Base-by-base conservation (phyloP, 2,888 invertebrate species). In the Pseudococcus viburni region DNA sequence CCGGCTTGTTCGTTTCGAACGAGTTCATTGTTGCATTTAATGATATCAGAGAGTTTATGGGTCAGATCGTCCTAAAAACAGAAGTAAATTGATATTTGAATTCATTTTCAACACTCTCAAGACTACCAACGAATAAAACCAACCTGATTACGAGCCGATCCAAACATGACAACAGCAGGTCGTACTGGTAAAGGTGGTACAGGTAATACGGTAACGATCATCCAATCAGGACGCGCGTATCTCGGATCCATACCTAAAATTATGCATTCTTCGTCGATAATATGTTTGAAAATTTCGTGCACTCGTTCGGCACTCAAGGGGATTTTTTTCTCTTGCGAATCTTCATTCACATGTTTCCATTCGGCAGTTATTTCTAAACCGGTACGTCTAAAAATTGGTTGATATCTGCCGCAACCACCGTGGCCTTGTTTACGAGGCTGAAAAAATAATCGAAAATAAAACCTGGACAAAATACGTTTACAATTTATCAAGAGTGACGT, bases 291-390 rank as follows among this genome's bases (percentile, higher is more conserved):
- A 90, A 99, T 98, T 93, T 99, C 99, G 94, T 97, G 96, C 1
- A 99, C 99, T 90, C 98, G 93, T 92, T 99, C 99, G 1, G 99
- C 99, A 8, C 97, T 96, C 9, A 99, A 93, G 0, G 94, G 93
- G 22, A 98, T 98, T 92, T 99, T 99, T 91, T 97, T 96, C 91
- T 99, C 98, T 92, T 99, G 99, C 8, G 98, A 96, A 91, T 99
- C 99, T 93, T 99, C 99, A 92, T 99, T 99, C 0, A 97, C 95
- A 92, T 99, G 96, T 92, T 98, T 99, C 99, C 99, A 99, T 92
- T 99, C 99, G 0, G 99, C 99, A 0, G 96, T 95, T 73, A 99
- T 93, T 91, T 99, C 99, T 80, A 99, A 93, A 0, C 99, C 99
- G 59, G 94, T 94, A 89, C 98, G 93, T 89, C 97, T 94, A 86